Percentiles rank a stretch among this genome's conserved stretches.
These are phyloP conservation scores for Calcarius lapponicus DNA, from an alignment of 2,797 vertebrate genomes.

Conservation along the genomic window DNA sequence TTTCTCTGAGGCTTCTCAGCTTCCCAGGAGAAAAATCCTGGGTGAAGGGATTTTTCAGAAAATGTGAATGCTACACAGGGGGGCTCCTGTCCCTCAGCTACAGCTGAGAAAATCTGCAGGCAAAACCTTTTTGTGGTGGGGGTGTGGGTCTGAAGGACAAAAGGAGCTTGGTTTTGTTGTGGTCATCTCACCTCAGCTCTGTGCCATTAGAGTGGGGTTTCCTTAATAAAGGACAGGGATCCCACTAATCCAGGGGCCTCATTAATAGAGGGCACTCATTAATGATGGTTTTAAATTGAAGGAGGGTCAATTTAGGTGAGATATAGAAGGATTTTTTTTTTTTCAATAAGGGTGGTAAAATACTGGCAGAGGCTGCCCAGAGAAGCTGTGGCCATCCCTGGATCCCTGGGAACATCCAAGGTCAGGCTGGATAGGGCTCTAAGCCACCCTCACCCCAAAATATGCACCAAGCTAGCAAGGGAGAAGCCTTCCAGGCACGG, in stretches of 20 bases:
- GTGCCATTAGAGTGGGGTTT: rapidly evolving
- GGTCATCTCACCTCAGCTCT: neutral
- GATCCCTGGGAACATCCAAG: neutral
- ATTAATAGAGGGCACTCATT: neutral
- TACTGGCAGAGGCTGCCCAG: neutral
- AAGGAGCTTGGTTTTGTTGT: neutral
- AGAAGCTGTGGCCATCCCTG: neutral
- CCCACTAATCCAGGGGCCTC: neutral
- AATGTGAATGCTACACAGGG: too few relatives aligned
- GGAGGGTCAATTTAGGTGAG: neutral
- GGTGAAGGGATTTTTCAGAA: too few relatives aligned
- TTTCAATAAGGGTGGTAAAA: neutral
- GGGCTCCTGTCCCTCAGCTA: neutral
- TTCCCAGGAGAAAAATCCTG: too few relatives aligned
- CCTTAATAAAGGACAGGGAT: neutral
- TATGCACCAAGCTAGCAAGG: neutral
- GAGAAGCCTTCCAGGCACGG: conserved; percentile 30
- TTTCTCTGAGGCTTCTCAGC: too few relatives aligned
- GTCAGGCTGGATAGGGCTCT: neutral
- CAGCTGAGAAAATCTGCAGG: neutral
- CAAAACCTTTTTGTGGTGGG: neutral
- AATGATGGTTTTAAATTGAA: neutral
- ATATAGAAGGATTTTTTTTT: neutral
- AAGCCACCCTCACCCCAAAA: neutral
- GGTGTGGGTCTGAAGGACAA: neutral